Conservation (phyloP, 2,113 vertebrate species). For the Nansenia antarctica region DNA sequence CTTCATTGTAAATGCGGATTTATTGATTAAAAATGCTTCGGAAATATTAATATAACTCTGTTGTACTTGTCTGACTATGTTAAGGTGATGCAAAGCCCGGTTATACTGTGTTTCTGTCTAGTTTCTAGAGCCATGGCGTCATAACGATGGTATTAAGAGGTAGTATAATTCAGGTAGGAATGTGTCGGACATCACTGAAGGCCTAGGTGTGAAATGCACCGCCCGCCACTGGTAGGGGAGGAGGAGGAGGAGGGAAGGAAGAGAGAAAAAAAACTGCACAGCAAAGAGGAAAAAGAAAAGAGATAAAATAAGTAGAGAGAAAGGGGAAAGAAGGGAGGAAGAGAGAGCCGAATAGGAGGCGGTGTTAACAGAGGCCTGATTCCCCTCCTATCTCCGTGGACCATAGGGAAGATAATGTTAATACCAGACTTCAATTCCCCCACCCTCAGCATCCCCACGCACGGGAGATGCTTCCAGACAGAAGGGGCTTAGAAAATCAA, state of each 20-base stretch:
- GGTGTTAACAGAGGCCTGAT: slow-evolving; percentile 22
- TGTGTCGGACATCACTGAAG: too few relatives aligned
- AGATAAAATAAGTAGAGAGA: slow-evolving; percentile 51
- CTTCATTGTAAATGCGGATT: too few relatives aligned
- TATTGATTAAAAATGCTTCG: too few relatives aligned
- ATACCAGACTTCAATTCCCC: slow-evolving; percentile 40
- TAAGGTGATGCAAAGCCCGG: too few relatives aligned
- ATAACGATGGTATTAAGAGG: too few relatives aligned
- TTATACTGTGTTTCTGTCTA: too few relatives aligned
- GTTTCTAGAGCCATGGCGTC: too few relatives aligned
- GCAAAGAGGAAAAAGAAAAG: slow-evolving; percentile 56
- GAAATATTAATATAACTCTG: too few relatives aligned
- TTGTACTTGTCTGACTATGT: too few relatives aligned
- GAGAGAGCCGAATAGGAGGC: slow-evolving; percentile 44
- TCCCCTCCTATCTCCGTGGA: slow-evolving; percentile 47
- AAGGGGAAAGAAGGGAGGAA: slow-evolving; percentile 34
- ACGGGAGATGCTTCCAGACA: slow-evolving; percentile 23
- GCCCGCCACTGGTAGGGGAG: too few relatives aligned
- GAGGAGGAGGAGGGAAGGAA: not conserved
- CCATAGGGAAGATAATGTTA: slow-evolving; percentile 41
- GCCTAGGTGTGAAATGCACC: too few relatives aligned
- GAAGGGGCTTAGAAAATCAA: slow-evolving; percentile 41
- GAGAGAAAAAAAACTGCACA: not conserved
- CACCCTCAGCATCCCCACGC: slow-evolving; percentile 33
- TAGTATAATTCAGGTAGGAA: too few relatives aligned